Conservation (phyloP, 2,888 invertebrate species). For the Eupithecia abbreviata region DNA sequence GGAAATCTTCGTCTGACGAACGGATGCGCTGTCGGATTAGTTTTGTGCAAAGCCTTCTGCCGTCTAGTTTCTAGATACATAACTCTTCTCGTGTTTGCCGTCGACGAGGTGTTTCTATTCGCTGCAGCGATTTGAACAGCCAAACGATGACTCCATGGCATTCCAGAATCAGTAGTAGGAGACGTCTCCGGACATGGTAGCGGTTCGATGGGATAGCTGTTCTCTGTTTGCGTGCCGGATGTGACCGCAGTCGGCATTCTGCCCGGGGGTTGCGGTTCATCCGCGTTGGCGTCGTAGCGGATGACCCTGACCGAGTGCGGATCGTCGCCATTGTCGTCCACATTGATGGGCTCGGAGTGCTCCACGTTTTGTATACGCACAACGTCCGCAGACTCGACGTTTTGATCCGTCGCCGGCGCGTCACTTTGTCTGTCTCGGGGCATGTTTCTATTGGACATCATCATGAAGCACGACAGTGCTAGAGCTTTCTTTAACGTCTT, state of each 20-base stretch:
- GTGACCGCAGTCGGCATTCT: conserved; percentile 37
- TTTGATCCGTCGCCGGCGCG: conserved; percentile 55
- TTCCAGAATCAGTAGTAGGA: conserved; percentile 31
- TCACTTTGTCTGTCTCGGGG: conserved; percentile 54
- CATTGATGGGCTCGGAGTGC: conserved; percentile 71
- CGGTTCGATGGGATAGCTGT: conserved; percentile 38
- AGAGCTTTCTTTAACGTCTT: conserved; percentile 76
- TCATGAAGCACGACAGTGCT: conserved; percentile 76
- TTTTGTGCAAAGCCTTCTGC: conserved; percentile 73
- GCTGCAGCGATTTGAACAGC: conserved; percentile 79
- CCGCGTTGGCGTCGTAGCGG: conserved; percentile 17
- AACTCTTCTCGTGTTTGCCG: conserved; percentile 71
- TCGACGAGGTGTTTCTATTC: conserved; percentile 73
- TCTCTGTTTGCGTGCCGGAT: conserved; percentile 24
- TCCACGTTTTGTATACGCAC: conserved; percentile 74
- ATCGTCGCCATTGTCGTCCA: conserved; percentile 69
- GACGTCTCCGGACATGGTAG: conserved; percentile 45
- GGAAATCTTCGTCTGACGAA: conserved; percentile 67
- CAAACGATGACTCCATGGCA: conserved; percentile 71
- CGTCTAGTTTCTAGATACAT: conserved; percentile 70
- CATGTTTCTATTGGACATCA: conserved; percentile 72
- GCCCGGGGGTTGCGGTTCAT: not conserved
- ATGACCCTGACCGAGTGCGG: conserved; percentile 48
- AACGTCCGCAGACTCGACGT: conserved; percentile 67
- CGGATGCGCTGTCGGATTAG: conserved; percentile 73